These are phyloP conservation scores for Hemibagrus wyckioides DNA, from an alignment of 2,113 vertebrate genomes.

Conservation along the genomic window DNA sequence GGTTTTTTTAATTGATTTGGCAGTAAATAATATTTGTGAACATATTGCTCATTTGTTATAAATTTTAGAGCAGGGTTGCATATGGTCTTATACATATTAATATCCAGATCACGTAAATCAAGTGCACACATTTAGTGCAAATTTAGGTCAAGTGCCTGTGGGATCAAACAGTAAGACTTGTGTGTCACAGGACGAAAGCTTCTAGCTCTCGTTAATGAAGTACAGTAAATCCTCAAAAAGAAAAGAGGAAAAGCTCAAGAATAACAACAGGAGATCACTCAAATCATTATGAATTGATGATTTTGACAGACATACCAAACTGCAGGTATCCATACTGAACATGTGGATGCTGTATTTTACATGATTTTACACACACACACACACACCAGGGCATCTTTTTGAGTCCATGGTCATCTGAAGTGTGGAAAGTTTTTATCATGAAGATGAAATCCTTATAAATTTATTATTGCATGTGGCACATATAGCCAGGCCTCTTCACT, in stretches of 20 bases:
- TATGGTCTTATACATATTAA: background rate
- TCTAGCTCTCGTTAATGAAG: slow-evolving; percentile 24
- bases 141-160: slow-evolving; percentile 40
- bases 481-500: background rate
- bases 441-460: background rate
- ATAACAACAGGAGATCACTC: background rate
- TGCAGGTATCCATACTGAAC: background rate
- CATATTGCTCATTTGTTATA: background rate
- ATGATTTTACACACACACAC: background rate
- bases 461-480: background rate
- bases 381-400: background rate
- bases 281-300: background rate
- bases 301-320: background rate
- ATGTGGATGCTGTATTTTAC: background rate
- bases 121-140: slow-evolving; percentile 4
- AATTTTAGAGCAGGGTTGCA: background rate
- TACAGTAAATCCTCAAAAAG: slow-evolving; percentile 10
- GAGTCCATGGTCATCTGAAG: background rate
- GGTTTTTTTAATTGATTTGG: background rate
- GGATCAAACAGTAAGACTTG: slow-evolving; percentile 20
- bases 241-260: background rate
- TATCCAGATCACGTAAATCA: background rate
- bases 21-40: background rate
- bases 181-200: slow-evolving; percentile 18
- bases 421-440: background rate